Evolutionary conservation across 1,140 invertebrate species (phyloP), one percentile per base, ranked within the genome.

Genomic region (Papilio helenus): DNA sequence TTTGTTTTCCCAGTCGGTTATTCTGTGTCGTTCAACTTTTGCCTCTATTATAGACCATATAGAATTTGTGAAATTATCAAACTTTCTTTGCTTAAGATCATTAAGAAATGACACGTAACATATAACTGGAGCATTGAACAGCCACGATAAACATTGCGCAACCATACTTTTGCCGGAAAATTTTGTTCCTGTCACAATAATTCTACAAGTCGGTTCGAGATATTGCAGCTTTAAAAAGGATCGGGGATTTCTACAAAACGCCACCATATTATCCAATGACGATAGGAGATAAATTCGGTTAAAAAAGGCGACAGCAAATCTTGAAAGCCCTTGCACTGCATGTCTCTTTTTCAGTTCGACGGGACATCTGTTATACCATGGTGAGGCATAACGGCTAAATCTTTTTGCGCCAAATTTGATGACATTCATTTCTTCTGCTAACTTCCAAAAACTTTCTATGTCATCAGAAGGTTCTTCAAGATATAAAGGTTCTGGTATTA

Each of bases 181-280:
- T 82, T 90, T 90, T 20, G 93, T 91, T 46, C 93, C 93, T 61
- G 88, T 76, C 72, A 93, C 83, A 55, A 94, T 86, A 29, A 92
- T 81, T 83, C 92, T 88, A 85, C 92, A 94, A 29, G 87, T 92
- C 39, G 92, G 92, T 86, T 92, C 91, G 74, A 94, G 88, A 87
- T 93, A 90, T 81, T 93, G 79, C 26, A 95, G 72, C 81, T 91
- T 88, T 76, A 90, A 81, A 90, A 92, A 96, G 1, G 95, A 94
- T 29, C 95, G 90, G n/a, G 96, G 96, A 89, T 96, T 96, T 84
- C 92, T 90, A 76, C 93, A 89, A 87, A 96, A 96, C 44, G 86
- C 84, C 44, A 93, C 81, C 81, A 93, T 88, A 14, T 92, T 84
- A 68, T 95, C 84, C 16, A 89, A 81, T 74, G 95, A 94, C 20